A percentile compares a stretch with the other conserved stretches of the same genome.
phyloP scores from a whole-genome alignment of 2,797 vertebrate genomes.

The Sandelia bainsii region DNA sequence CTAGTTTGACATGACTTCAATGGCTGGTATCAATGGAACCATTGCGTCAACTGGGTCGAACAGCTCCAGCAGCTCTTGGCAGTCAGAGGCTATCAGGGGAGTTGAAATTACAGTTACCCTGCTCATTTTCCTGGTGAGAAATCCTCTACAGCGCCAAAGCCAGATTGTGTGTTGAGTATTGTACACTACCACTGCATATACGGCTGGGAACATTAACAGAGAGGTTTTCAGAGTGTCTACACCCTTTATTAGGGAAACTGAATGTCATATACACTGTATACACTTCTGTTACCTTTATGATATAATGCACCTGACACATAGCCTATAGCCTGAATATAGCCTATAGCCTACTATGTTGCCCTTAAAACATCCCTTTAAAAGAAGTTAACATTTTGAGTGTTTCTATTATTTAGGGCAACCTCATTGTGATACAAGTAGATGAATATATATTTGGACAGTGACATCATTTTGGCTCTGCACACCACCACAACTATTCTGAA shows the following conservation, averaged over 20 bases:
- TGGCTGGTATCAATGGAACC: constrained; percentile 48
- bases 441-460: no score
- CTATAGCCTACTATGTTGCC: not conserved
- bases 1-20: constrained; percentile 2
- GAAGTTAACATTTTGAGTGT: no score
- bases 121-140: constrained; percentile 79
- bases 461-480: no score
- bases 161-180: not conserved
- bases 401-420: no score
- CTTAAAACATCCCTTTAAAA: not conserved
- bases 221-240: not conserved
- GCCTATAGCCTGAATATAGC: no score
- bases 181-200: not conserved
- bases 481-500: no score
- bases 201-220: not conserved
- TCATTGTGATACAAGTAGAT: no score
- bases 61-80: constrained; percentile 20
- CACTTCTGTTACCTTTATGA: not conserved
- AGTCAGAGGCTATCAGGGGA: constrained; percentile 15
- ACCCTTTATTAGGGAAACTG: not conserved
- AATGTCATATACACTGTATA: not conserved
- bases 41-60: not conserved
- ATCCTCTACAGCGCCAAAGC: not conserved
- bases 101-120: constrained; percentile 73
- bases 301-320: not conserved